phyloP scores from a whole-genome alignment of 2,113 vertebrate species.

The Sphaerodactylus townsendi region DNA sequence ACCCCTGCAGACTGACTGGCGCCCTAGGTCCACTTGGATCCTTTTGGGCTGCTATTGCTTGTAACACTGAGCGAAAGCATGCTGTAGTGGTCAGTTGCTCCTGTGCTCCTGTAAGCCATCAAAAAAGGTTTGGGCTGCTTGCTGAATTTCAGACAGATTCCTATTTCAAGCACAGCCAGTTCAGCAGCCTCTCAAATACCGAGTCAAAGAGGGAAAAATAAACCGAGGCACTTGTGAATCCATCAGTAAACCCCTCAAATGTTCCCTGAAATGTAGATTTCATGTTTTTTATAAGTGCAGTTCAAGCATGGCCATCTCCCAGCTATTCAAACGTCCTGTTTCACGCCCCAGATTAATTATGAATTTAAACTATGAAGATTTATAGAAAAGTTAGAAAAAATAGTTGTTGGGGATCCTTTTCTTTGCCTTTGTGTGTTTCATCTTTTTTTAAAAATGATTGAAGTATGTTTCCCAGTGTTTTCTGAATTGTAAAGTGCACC shows the following conservation, averaged over 20 bases:
- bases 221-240: neutral
- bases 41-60: neutral
- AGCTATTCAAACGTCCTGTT: neutral
- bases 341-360: neutral
- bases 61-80: neutral
- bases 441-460: neutral
- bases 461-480: neutral
- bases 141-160: neutral
- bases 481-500: neutral
- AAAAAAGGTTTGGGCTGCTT: neutral
- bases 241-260: constrained; percentile 8
- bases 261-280: neutral
- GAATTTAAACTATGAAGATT: neutral
- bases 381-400: neutral
- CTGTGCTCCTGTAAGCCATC: neutral
- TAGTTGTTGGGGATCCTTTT: no score
- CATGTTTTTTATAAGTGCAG: neutral
- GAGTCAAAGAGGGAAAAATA: neutral
- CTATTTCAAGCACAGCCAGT: neutral
- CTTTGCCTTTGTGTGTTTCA: neutral
- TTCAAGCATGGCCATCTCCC: neutral
- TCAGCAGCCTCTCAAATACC: neutral
- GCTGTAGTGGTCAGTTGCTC: neutral
- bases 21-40: neutral
- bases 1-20: neutral